Percentiles rank a stretch among this genome's conserved stretches.
phyloP scores from a whole-genome alignment of 2,797 vertebrate genomes.

The Cyprinella venusta region DNA sequence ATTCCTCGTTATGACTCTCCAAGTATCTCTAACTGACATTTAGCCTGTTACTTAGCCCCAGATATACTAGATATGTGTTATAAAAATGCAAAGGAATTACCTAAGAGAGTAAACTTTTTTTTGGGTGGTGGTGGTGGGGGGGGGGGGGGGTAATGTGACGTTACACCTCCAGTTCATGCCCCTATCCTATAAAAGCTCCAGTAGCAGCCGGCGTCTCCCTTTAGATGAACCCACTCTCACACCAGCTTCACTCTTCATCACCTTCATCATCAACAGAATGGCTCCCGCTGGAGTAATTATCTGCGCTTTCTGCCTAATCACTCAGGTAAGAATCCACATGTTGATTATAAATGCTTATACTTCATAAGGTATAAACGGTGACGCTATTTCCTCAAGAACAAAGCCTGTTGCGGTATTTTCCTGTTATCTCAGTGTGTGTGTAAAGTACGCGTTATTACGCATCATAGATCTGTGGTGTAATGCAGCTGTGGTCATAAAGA shows the following conservation, averaged over 20 bases:
- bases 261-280: conserved; percentile 64
- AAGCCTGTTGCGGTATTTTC: too few relatives aligned
- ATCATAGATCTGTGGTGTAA: neutral
- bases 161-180: too few relatives aligned
- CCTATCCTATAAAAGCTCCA: conserved; percentile 1
- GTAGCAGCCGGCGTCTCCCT: neutral
- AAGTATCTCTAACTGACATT: neutral
- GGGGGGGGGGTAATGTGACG: neutral
- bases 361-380: neutral
- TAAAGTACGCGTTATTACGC: too few relatives aligned
- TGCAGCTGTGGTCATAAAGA: neutral
- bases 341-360: neutral
- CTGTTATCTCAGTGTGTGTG: too few relatives aligned
- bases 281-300: conserved; percentile 70
- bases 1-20: too few relatives aligned
- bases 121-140: neutral
- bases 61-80: neutral
- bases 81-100: neutral
- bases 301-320: conserved; percentile 74
- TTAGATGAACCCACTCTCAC: neutral
- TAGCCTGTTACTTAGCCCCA: too few relatives aligned
- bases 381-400: too few relatives aligned
- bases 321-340: conserved; percentile 71
- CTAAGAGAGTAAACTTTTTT: too few relatives aligned
- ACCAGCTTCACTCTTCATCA: conserved; percentile 22